Percentiles rank a stretch among this genome's conserved stretches.
Conservation (phyloP, 1,140 invertebrate species). For the Brachionus paranguensis region DNA sequence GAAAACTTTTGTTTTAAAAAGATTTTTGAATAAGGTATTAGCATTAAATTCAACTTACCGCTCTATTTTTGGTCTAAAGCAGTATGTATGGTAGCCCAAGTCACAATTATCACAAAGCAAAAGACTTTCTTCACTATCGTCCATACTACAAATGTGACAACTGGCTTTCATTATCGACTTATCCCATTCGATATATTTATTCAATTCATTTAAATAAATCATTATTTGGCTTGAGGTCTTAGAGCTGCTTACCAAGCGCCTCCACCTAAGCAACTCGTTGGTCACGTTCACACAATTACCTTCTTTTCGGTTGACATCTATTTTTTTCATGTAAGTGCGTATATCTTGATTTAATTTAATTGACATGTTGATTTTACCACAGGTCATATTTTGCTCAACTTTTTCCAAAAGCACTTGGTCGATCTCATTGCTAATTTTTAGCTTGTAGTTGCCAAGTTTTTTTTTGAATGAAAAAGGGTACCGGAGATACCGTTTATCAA, state of each 20-base stretch:
- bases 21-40: too few relatives aligned
- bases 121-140: constrained; percentile 89
- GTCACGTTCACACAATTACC: background rate
- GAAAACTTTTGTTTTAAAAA: too few relatives aligned
- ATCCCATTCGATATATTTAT: constrained; percentile 89
- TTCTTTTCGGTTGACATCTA: background rate
- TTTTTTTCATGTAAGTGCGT: background rate
- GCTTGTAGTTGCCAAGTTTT: constrained; percentile 4
- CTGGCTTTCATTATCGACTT: constrained; percentile 98
- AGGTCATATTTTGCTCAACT: background rate
- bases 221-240: constrained; percentile 80
- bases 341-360: constrained; percentile 4
- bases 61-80: constrained; percentile 64
- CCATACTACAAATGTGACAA: constrained; percentile 90
- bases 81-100: constrained; percentile 94
- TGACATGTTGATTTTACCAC: background rate
- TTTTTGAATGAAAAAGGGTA: constrained; percentile 65
- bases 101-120: constrained; percentile 93
- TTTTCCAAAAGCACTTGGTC: background rate
- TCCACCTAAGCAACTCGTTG: constrained; percentile 71
- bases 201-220: constrained; percentile 79
- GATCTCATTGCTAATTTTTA: background rate
- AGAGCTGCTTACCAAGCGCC: constrained; percentile 73
- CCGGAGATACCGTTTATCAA: constrained; percentile 85
- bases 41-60: constrained; percentile 51